These are phyloP conservation scores for Misgurnus mizolepis DNA, from an alignment of 2,113 vertebrate species.

Conservation along the genomic window DNA sequence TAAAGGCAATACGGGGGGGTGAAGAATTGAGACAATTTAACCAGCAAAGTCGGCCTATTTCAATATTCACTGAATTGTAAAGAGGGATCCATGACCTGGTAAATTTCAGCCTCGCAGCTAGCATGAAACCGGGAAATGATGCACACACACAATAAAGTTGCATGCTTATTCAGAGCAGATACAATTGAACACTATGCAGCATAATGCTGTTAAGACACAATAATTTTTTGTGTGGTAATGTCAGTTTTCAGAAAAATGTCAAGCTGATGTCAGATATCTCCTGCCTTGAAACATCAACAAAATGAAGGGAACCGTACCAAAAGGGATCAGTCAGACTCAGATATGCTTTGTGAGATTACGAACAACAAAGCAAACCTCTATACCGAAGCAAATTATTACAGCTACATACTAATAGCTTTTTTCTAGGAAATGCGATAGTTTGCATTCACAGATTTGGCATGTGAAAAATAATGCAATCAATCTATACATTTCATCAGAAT, in stretches of 20 bases:
- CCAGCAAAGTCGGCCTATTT: conserved; percentile 20
- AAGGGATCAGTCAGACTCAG: too few species aligned
- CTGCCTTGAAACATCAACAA: background rate
- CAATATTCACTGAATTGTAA: conserved; percentile 30
- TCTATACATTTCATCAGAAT: too few species aligned
- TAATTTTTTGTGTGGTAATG: background rate
- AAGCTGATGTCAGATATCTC: background rate
- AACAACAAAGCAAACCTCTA: background rate
- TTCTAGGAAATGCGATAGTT: too few species aligned
- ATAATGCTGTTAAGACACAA: background rate
- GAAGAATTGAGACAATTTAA: conserved; percentile 31
- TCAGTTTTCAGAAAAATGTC: background rate
- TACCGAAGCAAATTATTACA: background rate
- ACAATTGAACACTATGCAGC: background rate
- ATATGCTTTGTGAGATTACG: too few species aligned
- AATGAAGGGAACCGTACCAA: background rate
- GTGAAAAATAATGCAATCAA: too few species aligned
- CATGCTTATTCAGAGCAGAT: conserved; percentile 3
- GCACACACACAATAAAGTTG: conserved; percentile 7
- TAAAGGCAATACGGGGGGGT: conserved; percentile 9
- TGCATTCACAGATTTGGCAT: too few species aligned
- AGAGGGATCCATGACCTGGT: conserved; percentile 12
- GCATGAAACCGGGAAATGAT: conserved; percentile 16
- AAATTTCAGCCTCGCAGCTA: conserved; percentile 10
- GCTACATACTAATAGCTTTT: background rate